Base-by-base conservation (phyloP, 2,797 vertebrate species). In the Anolis apletophallus region DNA sequence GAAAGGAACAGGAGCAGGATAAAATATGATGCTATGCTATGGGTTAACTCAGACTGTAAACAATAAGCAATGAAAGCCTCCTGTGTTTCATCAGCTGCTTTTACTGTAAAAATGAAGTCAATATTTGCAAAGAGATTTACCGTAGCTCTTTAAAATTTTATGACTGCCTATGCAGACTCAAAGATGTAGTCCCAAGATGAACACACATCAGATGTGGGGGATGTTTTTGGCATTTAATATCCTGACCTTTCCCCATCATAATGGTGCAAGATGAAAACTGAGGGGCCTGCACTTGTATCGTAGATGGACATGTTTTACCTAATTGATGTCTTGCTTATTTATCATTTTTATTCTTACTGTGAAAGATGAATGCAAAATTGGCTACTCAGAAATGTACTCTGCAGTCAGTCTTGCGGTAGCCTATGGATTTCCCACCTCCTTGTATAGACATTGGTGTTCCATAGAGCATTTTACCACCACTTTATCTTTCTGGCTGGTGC, bases 81-180 rank as follows among this genome's bases (percentile, higher is more conserved):
- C 86, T 84, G 46, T 82, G 21, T 89, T 89, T 90, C 77, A 71
- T 89, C 50, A 84, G 76, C 68, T 84, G 59, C 72, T 85, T 64
- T 87, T 89, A 83, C 11, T n/a, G 64, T 85, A 91, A 90, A 90
- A 92, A 90, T 69, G 21, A 84, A 90, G 67, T 26, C 1, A 2
- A 55, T 80, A 85, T 87, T 93, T 90, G 54, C 68, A 89, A 64
- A 82, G 23, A 86, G 52, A 75, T 91, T 94, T 93, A 91, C 40
- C 5, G 9, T 81, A 80, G 86, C 69, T 92, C 90, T 95, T 93
- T 89, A 93, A 95, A 91, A 87, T 87, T 94, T 95, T 91, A 91
- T 88, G 86, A 90, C 59, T 83, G 83, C 88, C 87, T 80, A 36
- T 77, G 76, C 69, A 68, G 4, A 34, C 68, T 54, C 87, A 80